Percentiles rank a stretch among this genome's conserved stretches.
phyloP scores from a whole-genome alignment of 2,113 vertebrate species.

The Marcusenius ussheri region DNA sequence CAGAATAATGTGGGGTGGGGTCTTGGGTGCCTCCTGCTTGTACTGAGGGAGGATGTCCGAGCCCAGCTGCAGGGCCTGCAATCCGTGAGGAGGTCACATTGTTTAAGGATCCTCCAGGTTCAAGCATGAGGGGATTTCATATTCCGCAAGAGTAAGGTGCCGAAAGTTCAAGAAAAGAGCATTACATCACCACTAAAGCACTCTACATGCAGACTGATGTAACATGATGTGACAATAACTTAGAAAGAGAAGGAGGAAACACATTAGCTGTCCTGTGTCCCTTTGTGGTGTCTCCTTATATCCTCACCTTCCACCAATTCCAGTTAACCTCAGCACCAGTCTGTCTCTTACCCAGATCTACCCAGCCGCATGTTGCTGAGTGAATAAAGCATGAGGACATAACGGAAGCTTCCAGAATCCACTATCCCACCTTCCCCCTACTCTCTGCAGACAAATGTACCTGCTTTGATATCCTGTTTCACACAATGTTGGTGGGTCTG shows the following conservation, averaged over 20 bases:
- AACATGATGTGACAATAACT: not conserved
- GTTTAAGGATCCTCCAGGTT: not conserved
- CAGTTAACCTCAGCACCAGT: not conserved
- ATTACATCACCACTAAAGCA: not conserved
- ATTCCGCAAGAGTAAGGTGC: not conserved
- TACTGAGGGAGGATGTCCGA: conserved; percentile 98
- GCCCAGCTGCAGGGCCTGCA: conserved; percentile 86
- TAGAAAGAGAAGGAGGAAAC: not conserved
- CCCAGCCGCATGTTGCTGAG: not conserved
- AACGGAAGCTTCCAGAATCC: not conserved
- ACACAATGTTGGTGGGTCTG: not conserved
- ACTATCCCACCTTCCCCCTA: not conserved
- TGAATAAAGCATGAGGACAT: not conserved
- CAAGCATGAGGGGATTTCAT: conserved; percentile 8
- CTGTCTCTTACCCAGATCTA: not conserved
- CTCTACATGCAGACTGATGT: not conserved
- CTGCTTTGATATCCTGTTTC: not conserved
- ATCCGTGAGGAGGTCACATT: not conserved
- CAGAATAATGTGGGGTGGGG: conserved; percentile 92
- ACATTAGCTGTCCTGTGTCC: not conserved
- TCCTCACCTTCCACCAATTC: not conserved
- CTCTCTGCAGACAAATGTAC: not conserved
- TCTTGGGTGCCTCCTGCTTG: conserved; percentile 97
- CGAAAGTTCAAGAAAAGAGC: not conserved
- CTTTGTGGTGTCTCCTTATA: not conserved